phyloP scores from a whole-genome alignment of 2,113 vertebrate genomes.

The Bombycilla garrulus region DNA sequence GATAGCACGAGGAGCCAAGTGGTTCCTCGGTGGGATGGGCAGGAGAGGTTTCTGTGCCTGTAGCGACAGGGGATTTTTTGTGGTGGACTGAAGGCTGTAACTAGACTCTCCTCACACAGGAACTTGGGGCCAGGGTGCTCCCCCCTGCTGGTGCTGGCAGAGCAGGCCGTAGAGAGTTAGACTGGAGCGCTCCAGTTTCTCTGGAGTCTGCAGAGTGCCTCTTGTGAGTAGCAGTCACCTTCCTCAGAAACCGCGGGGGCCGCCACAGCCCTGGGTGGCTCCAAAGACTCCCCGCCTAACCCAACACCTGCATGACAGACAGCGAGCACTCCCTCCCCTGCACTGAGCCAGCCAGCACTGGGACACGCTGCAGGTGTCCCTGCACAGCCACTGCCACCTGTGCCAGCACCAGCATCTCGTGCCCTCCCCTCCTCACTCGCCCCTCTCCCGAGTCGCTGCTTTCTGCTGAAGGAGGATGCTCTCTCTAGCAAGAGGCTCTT shows the following conservation, averaged over 20 bases:
- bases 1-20: neutral
- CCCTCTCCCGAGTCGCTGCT: constrained; percentile 35
- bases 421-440: neutral
- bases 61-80: neutral
- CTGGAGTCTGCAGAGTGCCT: constrained; percentile 70
- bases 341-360: constrained; percentile 38
- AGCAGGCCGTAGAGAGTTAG: constrained; percentile 69
- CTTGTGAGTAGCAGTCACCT: constrained; percentile 70
- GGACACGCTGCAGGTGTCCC: neutral
- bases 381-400: constrained; percentile 22
- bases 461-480: constrained; percentile 66
- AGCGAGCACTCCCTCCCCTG: constrained; percentile 42
- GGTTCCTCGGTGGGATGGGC: neutral
- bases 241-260: constrained; percentile 58
- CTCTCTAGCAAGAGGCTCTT: constrained; percentile 67
- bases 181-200: constrained; percentile 67
- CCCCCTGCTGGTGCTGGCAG: constrained; percentile 65
- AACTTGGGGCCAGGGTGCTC: constrained; percentile 63
- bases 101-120: constrained; percentile 70
- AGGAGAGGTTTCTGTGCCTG: constrained; percentile 10
- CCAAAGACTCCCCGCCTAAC: constrained; percentile 41
- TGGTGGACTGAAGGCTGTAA: constrained; percentile 60
- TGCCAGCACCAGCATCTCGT: neutral
- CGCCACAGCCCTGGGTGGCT: neutral
- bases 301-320: constrained; percentile 58